Base-by-base conservation (phyloP, 2,113 vertebrate species). In the Reinhardtius hippoglossoides region DNA sequence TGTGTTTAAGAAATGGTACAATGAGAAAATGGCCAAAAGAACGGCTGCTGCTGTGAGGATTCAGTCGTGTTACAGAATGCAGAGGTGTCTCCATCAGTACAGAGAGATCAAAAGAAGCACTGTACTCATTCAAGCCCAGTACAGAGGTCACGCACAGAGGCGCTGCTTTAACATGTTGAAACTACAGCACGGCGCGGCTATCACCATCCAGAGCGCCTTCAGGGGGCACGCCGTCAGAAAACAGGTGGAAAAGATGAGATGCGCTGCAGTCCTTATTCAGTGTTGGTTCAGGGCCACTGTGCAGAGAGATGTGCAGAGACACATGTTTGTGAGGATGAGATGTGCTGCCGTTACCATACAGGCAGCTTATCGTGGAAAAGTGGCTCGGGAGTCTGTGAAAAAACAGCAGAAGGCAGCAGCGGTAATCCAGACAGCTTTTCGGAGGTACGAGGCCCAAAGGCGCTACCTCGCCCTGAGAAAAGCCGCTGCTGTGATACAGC, bases 11-110 rank as follows among this genome's bases (percentile, higher is more conserved):
- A 93, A 88, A 48, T 95, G 96, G 96, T 89, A 78, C 0, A 3
- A 58, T 46, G 82, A 61, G n/a, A 94, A 88, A 73, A 40, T 76
- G 23, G 60, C 84, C 1, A 57, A 71, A 71, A 93, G 82, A 69
- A 60, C 61, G 0, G 67, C 58, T 1, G 94, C 96, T 21, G 96
- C 95, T 20, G 0, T 96, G 21, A 75, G 82, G 66, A 95, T 99
- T 76, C 98, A 99, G 75, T 88, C 96, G 1, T 96, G 95, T 95
- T 99, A 94, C 59, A 82, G 66, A 63, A 95, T 92, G 21, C 86
- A 92, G 26, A 82, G 5, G 48, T 59, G 80, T 37, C 66, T n/a
- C 3, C 78, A 64, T 87, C 77, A 90, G 74, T 94, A 89, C 77
- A 83, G 63, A 18, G 69, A 18, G 87, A 89, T 91, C 21, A 86